phyloP scores from a whole-genome alignment of 2,888 invertebrate genomes.

The Adineta ricciae region DNA sequence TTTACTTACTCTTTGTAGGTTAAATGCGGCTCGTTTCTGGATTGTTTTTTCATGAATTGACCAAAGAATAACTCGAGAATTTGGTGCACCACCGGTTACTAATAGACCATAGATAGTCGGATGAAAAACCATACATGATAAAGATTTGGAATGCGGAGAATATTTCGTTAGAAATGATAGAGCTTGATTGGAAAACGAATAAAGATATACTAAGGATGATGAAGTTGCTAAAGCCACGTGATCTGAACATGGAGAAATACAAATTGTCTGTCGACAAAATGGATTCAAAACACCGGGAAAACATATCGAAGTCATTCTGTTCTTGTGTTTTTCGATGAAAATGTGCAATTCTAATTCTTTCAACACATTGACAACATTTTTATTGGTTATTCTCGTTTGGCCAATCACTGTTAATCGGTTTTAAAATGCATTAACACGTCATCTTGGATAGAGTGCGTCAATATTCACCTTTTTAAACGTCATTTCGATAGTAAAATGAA shows the following conservation, averaged over 20 bases:
- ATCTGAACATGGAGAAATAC: background rate
- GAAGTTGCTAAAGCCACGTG: background rate
- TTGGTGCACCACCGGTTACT: background rate
- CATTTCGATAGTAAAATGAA: too few relatives aligned
- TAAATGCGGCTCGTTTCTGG: background rate
- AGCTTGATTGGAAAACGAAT: background rate
- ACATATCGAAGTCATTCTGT: background rate
- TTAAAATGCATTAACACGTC: too few relatives aligned
- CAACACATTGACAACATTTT: too few relatives aligned
- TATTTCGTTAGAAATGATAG: background rate
- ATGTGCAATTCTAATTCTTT: too few relatives aligned
- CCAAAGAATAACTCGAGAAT: background rate
- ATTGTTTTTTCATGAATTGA: background rate
- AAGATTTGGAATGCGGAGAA: background rate
- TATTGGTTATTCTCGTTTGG: too few relatives aligned
- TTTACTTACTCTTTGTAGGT: constrained; percentile 2
- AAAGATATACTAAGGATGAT: background rate
- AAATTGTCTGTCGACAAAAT: background rate
- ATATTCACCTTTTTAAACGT: too few relatives aligned
- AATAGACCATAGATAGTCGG: background rate
- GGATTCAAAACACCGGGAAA: background rate
- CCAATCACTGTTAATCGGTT: too few relatives aligned
- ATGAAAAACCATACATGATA: background rate
- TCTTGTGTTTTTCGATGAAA: background rate
- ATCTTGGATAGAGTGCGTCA: too few relatives aligned